Percentiles rank a stretch among this genome's conserved stretches.
Evolutionary conservation across 2,113 vertebrate genomes (phyloP).

Genomic region (Megaceryle maxima): DNA sequence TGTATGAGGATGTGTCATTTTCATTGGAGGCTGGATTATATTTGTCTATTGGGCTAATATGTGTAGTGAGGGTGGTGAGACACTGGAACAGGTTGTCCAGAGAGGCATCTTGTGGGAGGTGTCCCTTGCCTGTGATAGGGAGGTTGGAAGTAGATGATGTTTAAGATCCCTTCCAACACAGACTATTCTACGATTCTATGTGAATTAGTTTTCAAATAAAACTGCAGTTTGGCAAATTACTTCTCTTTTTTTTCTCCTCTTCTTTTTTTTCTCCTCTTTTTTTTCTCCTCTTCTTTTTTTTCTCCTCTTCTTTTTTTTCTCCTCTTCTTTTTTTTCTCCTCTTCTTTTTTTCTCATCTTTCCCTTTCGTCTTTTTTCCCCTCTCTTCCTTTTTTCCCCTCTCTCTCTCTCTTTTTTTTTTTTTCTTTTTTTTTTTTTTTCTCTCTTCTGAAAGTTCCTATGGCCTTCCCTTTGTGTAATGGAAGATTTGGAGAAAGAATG

Average conservation of each 20-base stretch:
- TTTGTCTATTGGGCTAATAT: background rate
- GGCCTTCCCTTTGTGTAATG: background rate
- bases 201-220: background rate
- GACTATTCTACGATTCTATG: background rate
- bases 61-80: background rate
- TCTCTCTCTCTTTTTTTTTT: too few relatives aligned
- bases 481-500: background rate
- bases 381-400: too few relatives aligned
- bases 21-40: background rate
- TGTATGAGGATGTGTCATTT: background rate
- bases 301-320: too few relatives aligned
- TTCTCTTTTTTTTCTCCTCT: too few relatives aligned
- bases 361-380: too few relatives aligned
- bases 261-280: too few relatives aligned
- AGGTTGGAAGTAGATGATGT: background rate
- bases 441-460: background rate
- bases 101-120: background rate
- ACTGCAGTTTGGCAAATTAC: background rate
- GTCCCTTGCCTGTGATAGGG: background rate
- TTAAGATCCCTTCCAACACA: background rate
- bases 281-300: too few relatives aligned
- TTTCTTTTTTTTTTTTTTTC: background rate
- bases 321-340: too few relatives aligned
- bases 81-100: background rate
- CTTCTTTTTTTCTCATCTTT: too few relatives aligned